Percentiles rank a stretch among this genome's conserved stretches.
Evolutionary conservation across 2,113 vertebrate genomes (phyloP).

Genomic region (Pluvialis apricaria): DNA sequence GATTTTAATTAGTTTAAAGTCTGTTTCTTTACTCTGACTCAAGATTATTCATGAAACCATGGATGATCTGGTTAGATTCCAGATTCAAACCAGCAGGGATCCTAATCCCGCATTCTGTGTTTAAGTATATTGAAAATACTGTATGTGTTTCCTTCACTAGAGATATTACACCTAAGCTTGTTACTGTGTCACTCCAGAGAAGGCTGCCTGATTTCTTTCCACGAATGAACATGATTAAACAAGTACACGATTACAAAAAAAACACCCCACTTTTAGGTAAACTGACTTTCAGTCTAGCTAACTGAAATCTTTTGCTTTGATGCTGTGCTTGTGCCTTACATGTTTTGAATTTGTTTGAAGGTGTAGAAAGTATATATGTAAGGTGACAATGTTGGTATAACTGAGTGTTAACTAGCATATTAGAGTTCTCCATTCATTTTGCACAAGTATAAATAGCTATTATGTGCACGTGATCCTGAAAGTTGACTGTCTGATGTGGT

Average conservation of each 20-base stretch:
- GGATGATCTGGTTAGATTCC: background rate
- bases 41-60: background rate
- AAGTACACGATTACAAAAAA: background rate
- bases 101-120: background rate
- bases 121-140: background rate
- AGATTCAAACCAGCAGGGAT: background rate
- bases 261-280: background rate
- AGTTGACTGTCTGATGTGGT: background rate
- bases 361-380: background rate
- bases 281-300: background rate
- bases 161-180: background rate
- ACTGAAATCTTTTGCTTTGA: background rate
- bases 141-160: background rate
- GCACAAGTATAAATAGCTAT: background rate
- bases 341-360: background rate
- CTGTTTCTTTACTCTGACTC: background rate
- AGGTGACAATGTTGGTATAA: background rate
- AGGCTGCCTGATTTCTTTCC: background rate
- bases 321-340: background rate
- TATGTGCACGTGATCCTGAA: background rate
- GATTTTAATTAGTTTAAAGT: background rate
- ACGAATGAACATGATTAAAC: background rate
- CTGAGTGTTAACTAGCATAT: background rate
- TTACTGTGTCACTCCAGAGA: background rate
- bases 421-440: background rate